Percentiles rank a stretch among this genome's conserved stretches.
Conservation (phyloP, 2,113 vertebrate genomes). For the Hoplias malabaricus region DNA sequence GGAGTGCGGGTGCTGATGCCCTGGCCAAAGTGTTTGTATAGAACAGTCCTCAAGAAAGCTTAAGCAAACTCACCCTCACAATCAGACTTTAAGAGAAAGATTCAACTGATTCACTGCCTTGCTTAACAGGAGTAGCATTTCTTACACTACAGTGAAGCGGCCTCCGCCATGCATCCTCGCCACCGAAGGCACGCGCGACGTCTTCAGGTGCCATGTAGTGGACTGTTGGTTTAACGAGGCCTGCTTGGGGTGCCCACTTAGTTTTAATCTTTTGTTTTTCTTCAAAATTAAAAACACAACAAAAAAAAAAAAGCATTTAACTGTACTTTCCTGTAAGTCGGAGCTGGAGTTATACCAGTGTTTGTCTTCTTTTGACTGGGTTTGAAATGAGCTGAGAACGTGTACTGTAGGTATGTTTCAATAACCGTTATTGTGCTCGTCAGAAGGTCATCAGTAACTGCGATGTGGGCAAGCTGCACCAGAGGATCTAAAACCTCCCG, state of each 20-base stretch:
- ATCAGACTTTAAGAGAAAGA: slow-evolving; percentile 28
- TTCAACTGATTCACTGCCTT: slow-evolving; percentile 85
- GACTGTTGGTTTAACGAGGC: slow-evolving; percentile 10
- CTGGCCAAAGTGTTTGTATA: slow-evolving; percentile 98
- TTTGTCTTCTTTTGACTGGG: slow-evolving; percentile 79
- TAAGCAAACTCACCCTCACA: slow-evolving; percentile 49
- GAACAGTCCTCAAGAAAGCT: slow-evolving; percentile 52
- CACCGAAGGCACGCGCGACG: slow-evolving; percentile 2
- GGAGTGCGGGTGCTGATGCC: slow-evolving; percentile 96
- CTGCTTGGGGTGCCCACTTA: slow-evolving; percentile 67
- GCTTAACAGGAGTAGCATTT: slow-evolving; percentile 71
- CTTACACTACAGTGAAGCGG: slow-evolving; percentile 82
- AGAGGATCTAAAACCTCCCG: slow-evolving; percentile 27
- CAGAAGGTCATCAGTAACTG: slow-evolving; percentile 63
- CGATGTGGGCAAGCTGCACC: background rate
- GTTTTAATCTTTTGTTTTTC: slow-evolving; percentile 45
- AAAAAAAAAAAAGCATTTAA: slow-evolving; percentile 77
- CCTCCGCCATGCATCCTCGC: slow-evolving; percentile 51
- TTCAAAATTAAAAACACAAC: slow-evolving; percentile 42
- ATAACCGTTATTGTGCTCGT: slow-evolving; percentile 77
- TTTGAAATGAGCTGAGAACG: slow-evolving; percentile 78
- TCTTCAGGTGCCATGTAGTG: slow-evolving; percentile 28
- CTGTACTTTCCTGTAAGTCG: slow-evolving; percentile 84
- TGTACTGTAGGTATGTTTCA: slow-evolving; percentile 80
- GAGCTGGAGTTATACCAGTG: slow-evolving; percentile 76